A percentile compares a stretch with the other conserved stretches of the same genome.
Evolutionary conservation across 2,888 invertebrate genomes (phyloP).

Genomic region (Cephus pulcher): DNA sequence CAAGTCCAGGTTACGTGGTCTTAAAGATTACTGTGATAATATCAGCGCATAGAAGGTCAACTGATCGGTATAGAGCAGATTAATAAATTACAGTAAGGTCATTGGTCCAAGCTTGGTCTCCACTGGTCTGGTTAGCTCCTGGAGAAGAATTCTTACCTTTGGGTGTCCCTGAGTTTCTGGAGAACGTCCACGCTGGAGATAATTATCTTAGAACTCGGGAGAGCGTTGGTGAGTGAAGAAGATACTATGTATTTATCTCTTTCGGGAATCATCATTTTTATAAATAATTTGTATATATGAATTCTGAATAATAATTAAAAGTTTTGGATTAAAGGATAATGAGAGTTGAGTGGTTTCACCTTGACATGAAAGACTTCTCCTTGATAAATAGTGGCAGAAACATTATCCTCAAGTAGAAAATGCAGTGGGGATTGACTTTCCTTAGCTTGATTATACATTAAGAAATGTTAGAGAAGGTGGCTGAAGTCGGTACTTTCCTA

Average conservation of each 20-base stretch:
- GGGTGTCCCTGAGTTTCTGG: slow-evolving; percentile 73
- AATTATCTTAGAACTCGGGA: slow-evolving; percentile 51
- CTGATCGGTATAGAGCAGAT: slow-evolving; percentile 7
- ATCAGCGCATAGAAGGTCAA: background rate
- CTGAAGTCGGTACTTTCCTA: background rate
- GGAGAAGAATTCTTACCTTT: slow-evolving; percentile 75
- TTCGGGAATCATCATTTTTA: background rate
- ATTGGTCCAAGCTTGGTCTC: slow-evolving; percentile 74
- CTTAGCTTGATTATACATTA: background rate
- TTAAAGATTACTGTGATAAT: background rate
- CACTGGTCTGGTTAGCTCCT: slow-evolving; percentile 75
- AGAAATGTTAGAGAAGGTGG: background rate
- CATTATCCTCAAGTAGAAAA: background rate
- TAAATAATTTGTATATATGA: background rate
- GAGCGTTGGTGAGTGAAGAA: slow-evolving; percentile 48
- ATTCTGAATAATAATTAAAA: background rate
- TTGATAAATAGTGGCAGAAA: background rate
- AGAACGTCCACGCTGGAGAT: slow-evolving; percentile 66
- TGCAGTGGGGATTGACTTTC: background rate
- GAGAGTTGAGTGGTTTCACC: background rate
- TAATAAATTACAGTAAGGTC: slow-evolving; percentile 47
- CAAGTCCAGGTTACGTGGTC: background rate
- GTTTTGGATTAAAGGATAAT: background rate
- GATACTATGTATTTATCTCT: background rate
- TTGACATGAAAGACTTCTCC: background rate